Conservation (phyloP, 23 tunicate species). For the Oikopleura dioica region DNA sequence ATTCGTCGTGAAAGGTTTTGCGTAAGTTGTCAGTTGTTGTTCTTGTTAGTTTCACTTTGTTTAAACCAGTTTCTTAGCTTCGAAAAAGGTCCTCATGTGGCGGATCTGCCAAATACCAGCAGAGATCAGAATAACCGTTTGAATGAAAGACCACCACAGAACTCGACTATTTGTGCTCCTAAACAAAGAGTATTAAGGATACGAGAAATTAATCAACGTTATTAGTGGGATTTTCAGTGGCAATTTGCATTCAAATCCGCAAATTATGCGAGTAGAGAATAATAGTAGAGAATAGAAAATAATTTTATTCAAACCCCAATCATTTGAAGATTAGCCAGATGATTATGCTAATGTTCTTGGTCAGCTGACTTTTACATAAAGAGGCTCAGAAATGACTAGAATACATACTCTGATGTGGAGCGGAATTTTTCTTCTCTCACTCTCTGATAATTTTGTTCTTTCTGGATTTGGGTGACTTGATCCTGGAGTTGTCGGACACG, state of each 20-base stretch:
- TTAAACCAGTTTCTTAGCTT: constrained; percentile 77
- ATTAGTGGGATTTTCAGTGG: too few relatives aligned
- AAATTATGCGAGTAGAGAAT: too few relatives aligned
- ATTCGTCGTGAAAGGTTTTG: too few relatives aligned
- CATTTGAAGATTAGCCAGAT: too few relatives aligned
- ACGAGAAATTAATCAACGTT: too few relatives aligned
- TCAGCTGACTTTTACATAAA: background rate
- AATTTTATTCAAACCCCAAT: too few relatives aligned
- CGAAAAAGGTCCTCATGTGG: constrained; percentile 64
- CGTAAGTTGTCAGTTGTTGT: too few relatives aligned
- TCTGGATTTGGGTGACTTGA: constrained; percentile 32
- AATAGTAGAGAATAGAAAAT: too few relatives aligned
- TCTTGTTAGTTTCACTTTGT: too few relatives aligned
- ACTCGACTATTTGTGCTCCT: constrained; percentile 20
- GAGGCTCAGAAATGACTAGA: background rate
- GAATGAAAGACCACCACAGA: constrained; percentile 29
- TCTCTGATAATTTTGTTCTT: constrained; percentile 37
- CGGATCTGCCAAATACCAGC: constrained; percentile 21
- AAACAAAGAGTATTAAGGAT: background rate
- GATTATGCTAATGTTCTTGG: too few relatives aligned
- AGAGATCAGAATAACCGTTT: background rate
- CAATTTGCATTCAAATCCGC: too few relatives aligned
- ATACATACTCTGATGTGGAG: constrained; percentile 25
- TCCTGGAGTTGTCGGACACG: constrained; percentile 28
- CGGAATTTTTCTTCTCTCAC: constrained; percentile 16